phyloP scores from a whole-genome alignment of 2,888 invertebrate genomes.

The Andrena bucephala region DNA sequence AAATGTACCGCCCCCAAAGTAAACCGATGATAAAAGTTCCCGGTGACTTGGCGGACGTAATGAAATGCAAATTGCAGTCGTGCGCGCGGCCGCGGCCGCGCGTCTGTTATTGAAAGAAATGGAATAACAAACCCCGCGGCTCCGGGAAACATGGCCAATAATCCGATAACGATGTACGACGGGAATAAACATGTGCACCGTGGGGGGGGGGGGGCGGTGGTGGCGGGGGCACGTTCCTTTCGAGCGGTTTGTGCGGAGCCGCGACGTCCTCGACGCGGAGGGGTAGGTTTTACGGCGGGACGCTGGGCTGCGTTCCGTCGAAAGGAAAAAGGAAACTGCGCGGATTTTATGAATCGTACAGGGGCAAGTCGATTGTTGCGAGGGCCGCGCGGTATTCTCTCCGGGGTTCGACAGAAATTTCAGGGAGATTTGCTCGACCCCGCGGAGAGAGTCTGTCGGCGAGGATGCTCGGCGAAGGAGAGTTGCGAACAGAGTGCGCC shows the following conservation, averaged over 20 bases:
- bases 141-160: conserved; percentile 41
- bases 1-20: conserved; percentile 45
- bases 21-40: conserved; percentile 62
- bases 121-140: conserved; percentile 45
- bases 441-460: not conserved
- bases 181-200: conserved; percentile 28
- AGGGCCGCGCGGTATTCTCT: not conserved
- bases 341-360: conserved; percentile 14
- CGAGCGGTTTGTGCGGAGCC: not conserved
- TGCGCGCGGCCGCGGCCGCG: conserved; percentile 8
- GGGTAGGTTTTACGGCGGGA: conserved; percentile 1
- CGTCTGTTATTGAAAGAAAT: conserved; percentile 57
- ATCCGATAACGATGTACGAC: conserved; percentile 38
- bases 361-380: conserved; percentile 1
- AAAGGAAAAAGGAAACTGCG: not conserved
- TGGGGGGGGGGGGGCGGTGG: not conserved
- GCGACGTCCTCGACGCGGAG: not conserved
- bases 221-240: not conserved
- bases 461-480: no score
- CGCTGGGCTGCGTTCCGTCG: not conserved
- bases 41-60: conserved; percentile 38
- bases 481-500: no score
- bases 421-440: not conserved
- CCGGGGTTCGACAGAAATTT: not conserved
- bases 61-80: conserved; percentile 63